A percentile compares a stretch with the other conserved stretches of the same genome.
phyloP scores from a whole-genome alignment of 2,113 vertebrate species.

The Neotragus pygmaeus region DNA sequence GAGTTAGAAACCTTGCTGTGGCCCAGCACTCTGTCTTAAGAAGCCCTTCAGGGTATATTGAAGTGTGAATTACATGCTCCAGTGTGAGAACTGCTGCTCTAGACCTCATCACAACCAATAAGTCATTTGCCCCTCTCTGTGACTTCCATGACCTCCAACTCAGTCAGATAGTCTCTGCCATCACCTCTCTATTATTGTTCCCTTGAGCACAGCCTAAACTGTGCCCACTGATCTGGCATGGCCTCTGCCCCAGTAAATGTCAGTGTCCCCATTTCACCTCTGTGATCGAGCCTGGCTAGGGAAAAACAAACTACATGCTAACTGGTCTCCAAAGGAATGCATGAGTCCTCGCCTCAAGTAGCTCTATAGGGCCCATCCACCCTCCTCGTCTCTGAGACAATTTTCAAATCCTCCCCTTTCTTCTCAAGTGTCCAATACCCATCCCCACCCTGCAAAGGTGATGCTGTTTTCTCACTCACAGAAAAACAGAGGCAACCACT shows the following conservation, averaged over 20 bases:
- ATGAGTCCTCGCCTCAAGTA: not conserved
- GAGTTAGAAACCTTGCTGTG: not conserved
- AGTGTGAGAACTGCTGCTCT: not conserved
- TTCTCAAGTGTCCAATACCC: not conserved
- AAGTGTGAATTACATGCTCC: not conserved
- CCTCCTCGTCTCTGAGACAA: not conserved
- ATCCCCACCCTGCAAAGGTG: not conserved
- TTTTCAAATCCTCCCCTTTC: not conserved
- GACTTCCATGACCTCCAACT: not conserved
- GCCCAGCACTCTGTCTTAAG: not conserved
- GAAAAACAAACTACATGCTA: not conserved
- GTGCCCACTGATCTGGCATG: not conserved
- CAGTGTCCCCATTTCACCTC: not conserved
- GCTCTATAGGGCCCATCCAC: not conserved
- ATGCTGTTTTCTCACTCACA: not conserved
- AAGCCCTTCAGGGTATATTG: not conserved
- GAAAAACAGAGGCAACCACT: not conserved
- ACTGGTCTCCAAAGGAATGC: not conserved
- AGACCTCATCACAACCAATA: not conserved
- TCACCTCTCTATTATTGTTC: not conserved
- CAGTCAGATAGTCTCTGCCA: not conserved
- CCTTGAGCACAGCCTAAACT: not conserved
- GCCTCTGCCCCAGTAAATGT: no score
- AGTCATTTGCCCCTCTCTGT: not conserved
- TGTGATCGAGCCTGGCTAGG: not conserved